Conservation (phyloP, 2,797 vertebrate species). For the Thalassophryne amazonica region DNA sequence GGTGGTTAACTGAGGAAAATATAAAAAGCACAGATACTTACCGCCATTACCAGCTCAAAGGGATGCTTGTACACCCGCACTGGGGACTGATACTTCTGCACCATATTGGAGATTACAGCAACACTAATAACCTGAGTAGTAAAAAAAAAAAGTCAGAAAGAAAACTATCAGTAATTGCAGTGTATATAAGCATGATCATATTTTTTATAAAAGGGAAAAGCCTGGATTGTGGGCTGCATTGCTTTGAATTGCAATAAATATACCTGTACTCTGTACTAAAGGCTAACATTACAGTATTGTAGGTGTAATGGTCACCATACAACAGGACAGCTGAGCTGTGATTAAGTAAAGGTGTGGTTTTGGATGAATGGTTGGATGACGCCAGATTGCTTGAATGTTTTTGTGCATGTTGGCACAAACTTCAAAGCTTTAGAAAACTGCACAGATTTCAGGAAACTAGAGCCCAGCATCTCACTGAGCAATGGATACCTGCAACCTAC, state of each 20-base stretch:
- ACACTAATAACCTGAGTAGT: slow-evolving; percentile 59
- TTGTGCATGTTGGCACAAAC: slow-evolving; percentile 3
- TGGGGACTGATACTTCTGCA: slow-evolving; percentile 97
- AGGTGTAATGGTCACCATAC: slow-evolving; percentile 9
- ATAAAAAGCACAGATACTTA: slow-evolving; percentile 81
- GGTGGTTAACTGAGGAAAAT: neutral
- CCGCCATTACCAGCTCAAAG: slow-evolving; percentile 97
- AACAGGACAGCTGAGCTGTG: neutral
- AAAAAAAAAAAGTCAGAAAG: neutral
- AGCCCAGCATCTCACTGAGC: slow-evolving; percentile 32
- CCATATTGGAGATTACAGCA: slow-evolving; percentile 77
- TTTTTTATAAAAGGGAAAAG: slow-evolving; percentile 1
- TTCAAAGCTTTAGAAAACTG: neutral
- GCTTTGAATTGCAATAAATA: neutral
- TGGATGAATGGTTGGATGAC: slow-evolving; percentile 8
- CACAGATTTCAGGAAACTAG: slow-evolving; percentile 22
- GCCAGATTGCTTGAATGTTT: neutral
- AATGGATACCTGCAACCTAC: slow-evolving; percentile 43
- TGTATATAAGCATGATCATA: neutral
- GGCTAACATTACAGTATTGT: slow-evolving; percentile 9
- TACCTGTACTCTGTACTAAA: neutral
- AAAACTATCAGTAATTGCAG: neutral
- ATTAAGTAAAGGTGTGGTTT: slow-evolving; percentile 39
- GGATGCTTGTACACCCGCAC: slow-evolving; percentile 96
- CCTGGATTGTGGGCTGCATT: neutral